Evolutionary conservation across 2,888 invertebrate species (phyloP).

Genomic region (Macropis europaea): DNA sequence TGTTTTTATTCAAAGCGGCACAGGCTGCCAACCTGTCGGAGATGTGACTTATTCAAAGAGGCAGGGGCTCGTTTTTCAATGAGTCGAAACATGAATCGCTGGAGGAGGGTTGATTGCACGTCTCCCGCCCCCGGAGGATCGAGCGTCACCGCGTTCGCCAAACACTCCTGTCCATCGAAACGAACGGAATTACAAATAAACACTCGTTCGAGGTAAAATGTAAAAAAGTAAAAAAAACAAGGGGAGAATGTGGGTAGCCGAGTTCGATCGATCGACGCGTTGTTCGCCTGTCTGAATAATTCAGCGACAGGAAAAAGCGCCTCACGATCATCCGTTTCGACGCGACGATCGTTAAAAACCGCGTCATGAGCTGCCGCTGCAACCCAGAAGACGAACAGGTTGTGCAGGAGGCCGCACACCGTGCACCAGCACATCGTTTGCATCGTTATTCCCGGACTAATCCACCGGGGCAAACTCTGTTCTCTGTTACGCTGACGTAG

Average conservation of each 20-base stretch:
- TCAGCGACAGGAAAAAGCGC: conserved; percentile 10
- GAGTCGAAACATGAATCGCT: neutral
- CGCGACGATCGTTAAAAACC: neutral
- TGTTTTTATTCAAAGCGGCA: no score
- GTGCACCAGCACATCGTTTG: neutral
- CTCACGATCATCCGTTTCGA: conserved; percentile 11
- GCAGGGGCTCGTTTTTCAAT: neutral
- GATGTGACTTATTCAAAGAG: neutral
- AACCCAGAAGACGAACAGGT: conserved; percentile 21
- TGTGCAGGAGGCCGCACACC: conserved; percentile 17
- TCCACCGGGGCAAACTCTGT: conserved; percentile 38
- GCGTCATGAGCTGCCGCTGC: neutral
- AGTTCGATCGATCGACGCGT: neutral
- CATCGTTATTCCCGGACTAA: conserved; percentile 24
- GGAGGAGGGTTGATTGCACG: conserved; percentile 11
- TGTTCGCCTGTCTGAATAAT: conserved; percentile 17
- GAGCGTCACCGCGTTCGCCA: conserved; percentile 3
- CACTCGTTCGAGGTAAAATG: neutral
- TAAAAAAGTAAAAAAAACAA: neutral
- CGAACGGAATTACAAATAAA: conserved; percentile 5
- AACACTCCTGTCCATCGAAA: neutral
- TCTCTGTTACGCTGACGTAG: conserved; percentile 52
- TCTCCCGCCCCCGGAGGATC: conserved; percentile 6
- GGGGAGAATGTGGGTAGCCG: neutral
- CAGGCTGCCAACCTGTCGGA: no score